Conservation (phyloP, 2,888 invertebrate genomes). For the Norana najaformis region DNA sequence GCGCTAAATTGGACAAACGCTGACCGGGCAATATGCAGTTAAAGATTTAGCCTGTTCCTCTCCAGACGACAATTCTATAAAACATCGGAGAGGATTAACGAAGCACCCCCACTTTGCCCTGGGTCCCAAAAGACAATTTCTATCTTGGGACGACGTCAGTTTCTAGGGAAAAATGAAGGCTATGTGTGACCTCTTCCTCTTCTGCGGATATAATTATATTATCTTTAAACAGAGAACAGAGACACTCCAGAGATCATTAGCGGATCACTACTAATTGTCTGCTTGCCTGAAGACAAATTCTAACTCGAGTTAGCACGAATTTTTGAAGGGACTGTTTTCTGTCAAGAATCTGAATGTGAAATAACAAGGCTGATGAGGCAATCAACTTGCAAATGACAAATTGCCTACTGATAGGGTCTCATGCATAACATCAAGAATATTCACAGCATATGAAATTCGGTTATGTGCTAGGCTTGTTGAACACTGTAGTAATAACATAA, state of each 20-base stretch:
- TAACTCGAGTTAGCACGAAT: too few species aligned
- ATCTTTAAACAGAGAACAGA: neutral
- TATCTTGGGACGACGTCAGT: neutral
- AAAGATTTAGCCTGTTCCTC: neutral
- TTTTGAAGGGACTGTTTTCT: too few species aligned
- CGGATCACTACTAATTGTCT: neutral
- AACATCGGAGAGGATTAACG: neutral
- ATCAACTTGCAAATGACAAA: too few species aligned
- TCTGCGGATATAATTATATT: neutral
- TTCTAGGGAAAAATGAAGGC: neutral
- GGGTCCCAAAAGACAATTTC: neutral
- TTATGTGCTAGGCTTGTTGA: neutral
- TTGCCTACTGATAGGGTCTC: too few species aligned
- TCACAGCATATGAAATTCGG: neutral
- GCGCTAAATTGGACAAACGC: neutral
- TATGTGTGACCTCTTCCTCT: neutral
- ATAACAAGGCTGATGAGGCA: too few species aligned
- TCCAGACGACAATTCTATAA: neutral
- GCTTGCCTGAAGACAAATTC: too few species aligned
- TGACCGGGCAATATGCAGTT: constrained; percentile 13
- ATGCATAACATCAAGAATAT: neutral
- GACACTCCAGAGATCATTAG: neutral
- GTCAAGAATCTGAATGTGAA: too few species aligned
- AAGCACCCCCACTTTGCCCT: neutral
- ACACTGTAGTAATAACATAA: neutral